phyloP scores from a whole-genome alignment of 2,113 vertebrate species.

The Psittacara wagleri region DNA sequence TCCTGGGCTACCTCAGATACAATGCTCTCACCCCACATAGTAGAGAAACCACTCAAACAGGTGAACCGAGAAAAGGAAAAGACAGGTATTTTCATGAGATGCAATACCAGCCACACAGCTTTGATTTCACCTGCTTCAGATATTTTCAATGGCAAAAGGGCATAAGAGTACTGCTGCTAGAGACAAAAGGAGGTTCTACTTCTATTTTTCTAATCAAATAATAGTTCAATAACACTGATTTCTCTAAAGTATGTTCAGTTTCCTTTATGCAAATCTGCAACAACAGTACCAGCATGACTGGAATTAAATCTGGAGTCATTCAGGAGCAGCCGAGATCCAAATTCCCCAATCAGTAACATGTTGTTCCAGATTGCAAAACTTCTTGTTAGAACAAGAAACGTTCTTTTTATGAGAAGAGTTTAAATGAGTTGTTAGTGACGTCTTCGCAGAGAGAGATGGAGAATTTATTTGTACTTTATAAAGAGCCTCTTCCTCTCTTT shows the following conservation, averaged over 20 bases:
- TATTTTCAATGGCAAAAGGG: neutral
- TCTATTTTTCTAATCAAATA: conserved; percentile 30
- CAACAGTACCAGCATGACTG: neutral
- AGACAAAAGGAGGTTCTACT: neutral
- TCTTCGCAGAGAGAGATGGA: neutral
- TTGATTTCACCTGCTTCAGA: neutral
- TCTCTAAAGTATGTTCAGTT: neutral
- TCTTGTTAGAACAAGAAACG: neutral
- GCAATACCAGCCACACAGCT: neutral
- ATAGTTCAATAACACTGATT: neutral
- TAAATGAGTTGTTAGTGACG: conserved; percentile 51
- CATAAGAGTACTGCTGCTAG: neutral
- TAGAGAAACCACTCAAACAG: conserved; percentile 24
- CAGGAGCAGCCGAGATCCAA: conserved; percentile 41
- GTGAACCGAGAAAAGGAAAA: conserved; percentile 27
- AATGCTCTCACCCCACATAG: neutral
- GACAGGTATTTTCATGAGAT: conserved; percentile 14
- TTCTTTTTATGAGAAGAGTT: conserved; percentile 16
- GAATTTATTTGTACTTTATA: conserved; percentile 51
- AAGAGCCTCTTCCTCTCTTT: conserved; percentile 22
- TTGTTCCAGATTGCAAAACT: conserved; percentile 23
- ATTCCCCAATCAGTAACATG: conserved; percentile 27
- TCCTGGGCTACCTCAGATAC: neutral
- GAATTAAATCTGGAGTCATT: conserved; percentile 59
- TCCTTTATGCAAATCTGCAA: neutral